phyloP scores from a whole-genome alignment of 2,797 vertebrate genomes.

The Gymnoscopelus microlampas region DNA sequence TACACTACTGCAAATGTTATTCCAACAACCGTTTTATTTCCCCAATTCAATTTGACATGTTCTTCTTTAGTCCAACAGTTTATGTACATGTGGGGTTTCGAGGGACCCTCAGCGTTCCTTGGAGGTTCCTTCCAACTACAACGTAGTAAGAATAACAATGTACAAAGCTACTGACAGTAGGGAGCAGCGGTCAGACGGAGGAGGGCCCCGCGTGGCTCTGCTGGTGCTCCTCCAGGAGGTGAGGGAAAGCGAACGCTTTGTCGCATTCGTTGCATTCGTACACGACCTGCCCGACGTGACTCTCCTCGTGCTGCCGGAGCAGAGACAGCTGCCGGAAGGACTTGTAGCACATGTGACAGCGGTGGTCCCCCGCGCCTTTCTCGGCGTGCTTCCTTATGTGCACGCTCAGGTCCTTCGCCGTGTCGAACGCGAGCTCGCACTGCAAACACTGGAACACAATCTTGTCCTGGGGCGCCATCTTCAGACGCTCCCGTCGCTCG shows the following conservation, averaged over 20 bases:
- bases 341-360: slow-evolving; percentile 86
- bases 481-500: slow-evolving; percentile 57
- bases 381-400: slow-evolving; percentile 75
- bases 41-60: slow-evolving; percentile 26
- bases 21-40: neutral
- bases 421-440: slow-evolving; percentile 55
- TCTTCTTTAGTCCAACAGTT: neutral
- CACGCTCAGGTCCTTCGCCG: slow-evolving; percentile 62
- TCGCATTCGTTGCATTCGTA: slow-evolving; percentile 88
- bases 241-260: slow-evolving; percentile 85
- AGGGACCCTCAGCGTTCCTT: too few species aligned
- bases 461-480: slow-evolving; percentile 2
- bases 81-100: too few species aligned
- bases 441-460: slow-evolving; percentile 59
- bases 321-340: slow-evolving; percentile 72
- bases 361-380: slow-evolving; percentile 62
- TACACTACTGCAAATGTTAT: slow-evolving; percentile 33
- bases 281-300: slow-evolving; percentile 83
- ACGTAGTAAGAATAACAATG: too few species aligned
- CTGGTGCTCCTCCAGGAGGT: slow-evolving; percentile 83
- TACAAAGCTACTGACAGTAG: too few species aligned
- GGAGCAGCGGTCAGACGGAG: slow-evolving; percentile 37
- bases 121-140: too few species aligned
- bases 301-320: slow-evolving; percentile 82
- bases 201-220: slow-evolving; percentile 65